Conservation (phyloP, 2,113 vertebrate species). For the Ondatra zibethicus region DNA sequence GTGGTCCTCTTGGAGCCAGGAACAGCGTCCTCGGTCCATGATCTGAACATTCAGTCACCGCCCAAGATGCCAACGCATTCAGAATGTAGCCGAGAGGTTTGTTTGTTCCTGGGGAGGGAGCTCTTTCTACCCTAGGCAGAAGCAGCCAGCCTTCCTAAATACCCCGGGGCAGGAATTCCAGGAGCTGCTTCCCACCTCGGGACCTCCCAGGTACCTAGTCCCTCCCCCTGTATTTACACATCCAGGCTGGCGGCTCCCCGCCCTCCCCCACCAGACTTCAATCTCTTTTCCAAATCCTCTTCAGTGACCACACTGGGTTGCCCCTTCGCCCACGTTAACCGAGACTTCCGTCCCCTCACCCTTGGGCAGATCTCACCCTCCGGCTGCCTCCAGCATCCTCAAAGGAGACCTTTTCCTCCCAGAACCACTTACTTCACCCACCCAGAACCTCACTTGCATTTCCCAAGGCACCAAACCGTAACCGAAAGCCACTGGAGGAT, state of each 20-base stretch:
- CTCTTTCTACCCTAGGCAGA: conserved; percentile 4
- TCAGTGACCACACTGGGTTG: neutral
- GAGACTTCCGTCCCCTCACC: neutral
- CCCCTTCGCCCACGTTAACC: neutral
- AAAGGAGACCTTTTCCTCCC: neutral
- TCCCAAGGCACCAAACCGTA: conserved; percentile 35
- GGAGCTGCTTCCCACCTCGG: neutral
- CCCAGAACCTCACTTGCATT: conserved; percentile 50
- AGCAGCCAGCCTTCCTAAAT: neutral
- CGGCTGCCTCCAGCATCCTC: neutral
- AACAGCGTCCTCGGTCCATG: conserved; percentile 4
- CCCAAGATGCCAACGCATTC: conserved; percentile 63
- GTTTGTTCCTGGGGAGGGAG: conserved; percentile 22
- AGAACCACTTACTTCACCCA: conserved; percentile 63
- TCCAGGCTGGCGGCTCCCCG: neutral
- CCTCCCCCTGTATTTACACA: conserved; percentile 63
- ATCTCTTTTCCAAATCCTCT: neutral
- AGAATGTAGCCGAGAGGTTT: conserved; percentile 31
- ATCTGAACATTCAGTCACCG: conserved; percentile 61
- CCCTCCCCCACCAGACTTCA: neutral
- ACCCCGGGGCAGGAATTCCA: neutral
- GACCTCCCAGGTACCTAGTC: conserved; percentile 49
- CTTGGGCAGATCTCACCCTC: neutral
- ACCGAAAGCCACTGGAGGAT: conserved; percentile 50
- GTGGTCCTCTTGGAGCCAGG: neutral